These are phyloP conservation scores for Endotricha flammealis DNA, from an alignment of 2,888 invertebrate species.

Conservation along the genomic window DNA sequence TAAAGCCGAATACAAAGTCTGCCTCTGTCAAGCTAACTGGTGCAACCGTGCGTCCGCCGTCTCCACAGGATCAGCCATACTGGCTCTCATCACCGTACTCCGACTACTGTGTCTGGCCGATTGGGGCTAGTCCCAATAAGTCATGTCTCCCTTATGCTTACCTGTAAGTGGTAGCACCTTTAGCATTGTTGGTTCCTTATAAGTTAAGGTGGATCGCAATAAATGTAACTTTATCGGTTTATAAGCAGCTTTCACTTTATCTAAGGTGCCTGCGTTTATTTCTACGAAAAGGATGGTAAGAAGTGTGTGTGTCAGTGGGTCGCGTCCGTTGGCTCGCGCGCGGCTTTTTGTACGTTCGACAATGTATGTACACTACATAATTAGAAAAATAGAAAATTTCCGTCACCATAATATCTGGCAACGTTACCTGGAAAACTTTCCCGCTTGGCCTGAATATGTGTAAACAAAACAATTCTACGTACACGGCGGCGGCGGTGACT, in stretches of 20 bases:
- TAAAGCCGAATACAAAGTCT: constrained; percentile 59
- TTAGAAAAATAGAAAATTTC: constrained; percentile 58
- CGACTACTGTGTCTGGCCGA: too few relatives aligned
- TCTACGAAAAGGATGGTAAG: constrained; percentile 75
- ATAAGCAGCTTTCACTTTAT: constrained; percentile 74
- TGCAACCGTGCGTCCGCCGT: constrained; percentile 51
- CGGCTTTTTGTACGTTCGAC: constrained; percentile 55
- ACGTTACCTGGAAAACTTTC: constrained; percentile 15
- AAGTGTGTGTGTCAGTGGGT: constrained; percentile 73
- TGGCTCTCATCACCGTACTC: too few relatives aligned
- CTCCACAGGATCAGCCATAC: too few relatives aligned
- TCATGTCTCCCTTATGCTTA: too few relatives aligned
- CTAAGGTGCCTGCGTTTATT: constrained; percentile 66
- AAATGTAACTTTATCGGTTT: constrained; percentile 67
- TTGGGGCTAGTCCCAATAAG: too few relatives aligned
- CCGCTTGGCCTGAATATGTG: too few relatives aligned
- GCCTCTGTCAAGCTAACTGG: constrained; percentile 63
- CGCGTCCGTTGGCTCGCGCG: constrained; percentile 61
- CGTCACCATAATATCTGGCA: constrained; percentile 16
- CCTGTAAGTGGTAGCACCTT: constrained; percentile 9
- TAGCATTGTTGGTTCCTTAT: constrained; percentile 43
- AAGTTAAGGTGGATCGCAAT: constrained; percentile 51
- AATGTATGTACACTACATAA: constrained; percentile 55
- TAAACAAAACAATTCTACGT: too few relatives aligned
- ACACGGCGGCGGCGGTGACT: too few relatives aligned